These are phyloP conservation scores for Drosophila novamexicana DNA, from an alignment of 1,140 invertebrate species.

Conservation along the genomic window DNA sequence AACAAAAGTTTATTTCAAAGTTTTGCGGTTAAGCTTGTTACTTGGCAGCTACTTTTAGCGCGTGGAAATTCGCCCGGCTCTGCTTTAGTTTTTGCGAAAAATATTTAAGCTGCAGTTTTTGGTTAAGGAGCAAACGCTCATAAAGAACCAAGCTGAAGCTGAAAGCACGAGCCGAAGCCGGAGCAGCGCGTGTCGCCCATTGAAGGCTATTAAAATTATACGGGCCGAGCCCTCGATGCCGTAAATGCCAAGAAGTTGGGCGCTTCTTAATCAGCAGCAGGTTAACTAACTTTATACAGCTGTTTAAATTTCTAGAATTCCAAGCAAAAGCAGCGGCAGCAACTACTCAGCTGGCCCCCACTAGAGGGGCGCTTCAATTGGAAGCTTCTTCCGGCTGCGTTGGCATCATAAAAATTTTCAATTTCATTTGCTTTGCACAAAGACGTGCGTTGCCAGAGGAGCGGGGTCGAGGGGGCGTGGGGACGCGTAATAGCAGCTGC, in stretches of 20 bases:
- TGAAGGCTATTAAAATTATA: slow-evolving; percentile 71
- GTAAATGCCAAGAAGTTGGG: slow-evolving; percentile 59
- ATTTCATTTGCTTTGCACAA: slow-evolving; percentile 76
- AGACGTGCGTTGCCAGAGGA: slow-evolving; percentile 39
- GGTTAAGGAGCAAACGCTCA: slow-evolving; percentile 39
- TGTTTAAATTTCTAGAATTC: slow-evolving; percentile 75
- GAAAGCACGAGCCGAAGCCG: neutral
- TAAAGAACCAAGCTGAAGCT: slow-evolving; percentile 53
- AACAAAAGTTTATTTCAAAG: slow-evolving; percentile 80
- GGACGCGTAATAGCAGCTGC: slow-evolving; percentile 28
- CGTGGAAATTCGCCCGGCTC: slow-evolving; percentile 53
- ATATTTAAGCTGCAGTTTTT: slow-evolving; percentile 65
- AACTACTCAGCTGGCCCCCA: neutral
- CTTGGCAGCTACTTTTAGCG: slow-evolving; percentile 73
- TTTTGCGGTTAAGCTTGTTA: slow-evolving; percentile 80
- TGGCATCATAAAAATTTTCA: slow-evolving; percentile 81
- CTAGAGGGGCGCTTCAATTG: neutral
- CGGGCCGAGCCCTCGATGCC: slow-evolving; percentile 47
- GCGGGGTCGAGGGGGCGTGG: neutral
- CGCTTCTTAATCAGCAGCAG: slow-evolving; percentile 69
- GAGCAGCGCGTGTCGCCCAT: slow-evolving; percentile 49
- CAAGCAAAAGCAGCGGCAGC: slow-evolving; percentile 4
- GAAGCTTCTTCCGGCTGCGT: slow-evolving; percentile 20
- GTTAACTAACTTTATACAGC: slow-evolving; percentile 76
- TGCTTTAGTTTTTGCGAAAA: slow-evolving; percentile 51